Percentiles rank a stretch among this genome's conserved stretches.
phyloP scores from a whole-genome alignment of 2,113 vertebrate species.

The Australoheros scitulus region DNA sequence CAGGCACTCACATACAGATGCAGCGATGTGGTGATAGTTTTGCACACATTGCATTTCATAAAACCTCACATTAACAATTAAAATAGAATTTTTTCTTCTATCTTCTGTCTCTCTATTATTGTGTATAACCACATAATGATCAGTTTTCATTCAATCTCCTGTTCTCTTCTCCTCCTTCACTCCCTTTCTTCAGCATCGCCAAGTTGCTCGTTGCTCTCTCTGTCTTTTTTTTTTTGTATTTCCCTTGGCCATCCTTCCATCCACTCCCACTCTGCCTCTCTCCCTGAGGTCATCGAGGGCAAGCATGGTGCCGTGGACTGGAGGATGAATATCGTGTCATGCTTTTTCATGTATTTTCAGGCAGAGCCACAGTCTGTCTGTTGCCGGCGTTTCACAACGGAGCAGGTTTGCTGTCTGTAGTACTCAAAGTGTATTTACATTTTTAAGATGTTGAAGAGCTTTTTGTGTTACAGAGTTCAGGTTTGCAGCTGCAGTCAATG shows the following conservation, averaged over 20 bases:
- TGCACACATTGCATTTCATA: constrained; percentile 2
- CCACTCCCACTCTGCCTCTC: constrained; percentile 17
- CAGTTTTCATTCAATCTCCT: constrained; percentile 1
- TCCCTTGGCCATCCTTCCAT: constrained; percentile 6
- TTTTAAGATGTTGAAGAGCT: constrained; percentile 48
- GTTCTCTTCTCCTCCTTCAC: background rate
- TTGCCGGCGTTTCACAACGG: background rate
- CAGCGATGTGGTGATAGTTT: background rate
- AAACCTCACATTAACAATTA: constrained; percentile 15
- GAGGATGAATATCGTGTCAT: constrained; percentile 54
- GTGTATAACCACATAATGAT: background rate
- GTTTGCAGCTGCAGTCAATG: background rate
- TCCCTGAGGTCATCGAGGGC: constrained; percentile 63
- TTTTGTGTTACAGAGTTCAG: constrained; percentile 27
- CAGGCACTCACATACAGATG: background rate
- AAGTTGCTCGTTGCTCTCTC: constrained; percentile 1
- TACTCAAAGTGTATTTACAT: constrained; percentile 33
- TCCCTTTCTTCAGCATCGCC: constrained; percentile 17
- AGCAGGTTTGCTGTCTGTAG: constrained; percentile 16
- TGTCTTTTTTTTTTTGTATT: background rate
- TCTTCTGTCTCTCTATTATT: background rate
- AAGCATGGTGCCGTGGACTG: constrained; percentile 25
- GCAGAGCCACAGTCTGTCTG: constrained; percentile 6
- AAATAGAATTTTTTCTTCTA: background rate
- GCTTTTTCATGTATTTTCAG: constrained; percentile 41